phyloP scores from a whole-genome alignment of 1,140 invertebrate species.

The Drosophila rufa region DNA sequence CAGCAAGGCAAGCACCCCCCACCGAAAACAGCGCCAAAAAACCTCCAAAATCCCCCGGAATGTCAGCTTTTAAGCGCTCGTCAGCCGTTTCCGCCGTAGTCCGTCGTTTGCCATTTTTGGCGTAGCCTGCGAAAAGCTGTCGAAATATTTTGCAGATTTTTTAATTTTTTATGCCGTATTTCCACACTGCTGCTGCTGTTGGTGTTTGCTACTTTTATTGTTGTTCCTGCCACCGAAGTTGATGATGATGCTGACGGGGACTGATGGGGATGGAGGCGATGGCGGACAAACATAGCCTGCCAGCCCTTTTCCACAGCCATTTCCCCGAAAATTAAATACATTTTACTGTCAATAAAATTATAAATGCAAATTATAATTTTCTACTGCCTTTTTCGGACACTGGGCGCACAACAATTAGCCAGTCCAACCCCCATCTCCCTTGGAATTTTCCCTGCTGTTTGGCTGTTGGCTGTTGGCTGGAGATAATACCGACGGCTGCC shows the following conservation, averaged over 20 bases:
- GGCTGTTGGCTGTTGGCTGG: constrained; percentile 44
- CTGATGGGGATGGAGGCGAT: background rate
- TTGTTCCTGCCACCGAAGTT: constrained; percentile 32
- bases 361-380: constrained; percentile 84
- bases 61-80: constrained; percentile 50
- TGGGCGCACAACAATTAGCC: constrained; percentile 70
- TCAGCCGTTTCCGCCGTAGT: constrained; percentile 62
- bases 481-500: constrained; percentile 61
- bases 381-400: constrained; percentile 70
- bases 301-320: constrained; percentile 44
- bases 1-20: background rate
- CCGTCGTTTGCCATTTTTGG: constrained; percentile 41
- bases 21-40: background rate
- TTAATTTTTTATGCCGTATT: constrained; percentile 75
- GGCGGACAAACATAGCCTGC: constrained; percentile 50
- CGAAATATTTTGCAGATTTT: constrained; percentile 80
- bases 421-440: background rate
- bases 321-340: constrained; percentile 77
- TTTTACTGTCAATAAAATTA: constrained; percentile 84
- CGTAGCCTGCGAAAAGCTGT: constrained; percentile 70
- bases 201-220: constrained; percentile 29
- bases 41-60: background rate
- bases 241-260: constrained; percentile 25
- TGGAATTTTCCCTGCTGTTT: constrained; percentile 4
- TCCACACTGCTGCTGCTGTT: constrained; percentile 40